Evolutionary conservation across 2,797 vertebrate genomes (phyloP), one percentile per base, ranked within the genome.

Genomic region (Phrynocephalus forsythii): DNA sequence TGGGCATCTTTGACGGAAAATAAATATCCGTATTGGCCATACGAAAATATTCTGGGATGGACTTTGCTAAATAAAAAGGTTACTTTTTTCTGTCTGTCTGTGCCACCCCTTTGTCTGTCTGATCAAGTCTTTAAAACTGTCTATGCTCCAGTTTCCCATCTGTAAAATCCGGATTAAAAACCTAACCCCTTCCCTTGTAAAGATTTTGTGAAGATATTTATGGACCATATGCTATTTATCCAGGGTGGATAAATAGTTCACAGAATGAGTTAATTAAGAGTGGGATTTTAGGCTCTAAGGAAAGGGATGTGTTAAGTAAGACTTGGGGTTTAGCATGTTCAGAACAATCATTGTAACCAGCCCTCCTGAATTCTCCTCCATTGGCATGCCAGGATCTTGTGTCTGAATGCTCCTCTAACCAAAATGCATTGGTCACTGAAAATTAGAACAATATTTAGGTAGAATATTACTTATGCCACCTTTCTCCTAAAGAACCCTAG

Each of bases 91-190:
- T n/a, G 48, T 15, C 68, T 84, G 50, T 30, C 52, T 73, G 18
- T 75, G 83, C 50, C 33, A 22, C 73, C n/a, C 9, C n/a, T 52
- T 20, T 52, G 20, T 67, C 63, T 75, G 71, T 84, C 24, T 66
- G 7, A 73, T n/a, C 56, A 16, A 44, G 71, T 66, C 13, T 63
- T 76, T 84, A 84, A 84, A 84, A 84, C 83, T 84, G 83, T 84
- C 52, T 84, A 72, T 76, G 72, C 30, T 76, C 71, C 72, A 76
- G 30, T 66, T 84, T 30, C n/a, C 83, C 83, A 76, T 84, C 71
- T 84, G 72, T 66, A 76, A 84, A 76, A 75, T 48, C 48, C 15
- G 16, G 52, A 84, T 84, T 84, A 76, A 72, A 33, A 28, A 63
- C 26, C 63, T 13, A 18, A 5, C 20, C 44, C 71, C 69, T 75